Evolutionary conservation across 2,888 invertebrate species (phyloP), one percentile per base, ranked within the genome.

Genomic region (Pedicia rivosa): DNA sequence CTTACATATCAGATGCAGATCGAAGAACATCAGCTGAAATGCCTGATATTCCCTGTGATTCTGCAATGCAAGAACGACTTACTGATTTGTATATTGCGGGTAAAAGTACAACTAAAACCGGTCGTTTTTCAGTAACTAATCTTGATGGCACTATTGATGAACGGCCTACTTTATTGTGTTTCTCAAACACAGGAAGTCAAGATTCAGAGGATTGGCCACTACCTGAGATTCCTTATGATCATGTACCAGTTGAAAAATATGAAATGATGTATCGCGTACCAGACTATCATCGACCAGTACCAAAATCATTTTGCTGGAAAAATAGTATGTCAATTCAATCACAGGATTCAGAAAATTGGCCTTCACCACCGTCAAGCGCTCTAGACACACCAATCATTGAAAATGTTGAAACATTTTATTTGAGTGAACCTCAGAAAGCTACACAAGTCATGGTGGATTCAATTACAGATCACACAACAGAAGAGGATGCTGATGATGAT

Each of bases 41-140:
- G 71, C 83, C 83, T 0, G 83, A 83, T 47, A 75, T 83, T 47
- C 83, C 82, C 0, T 81, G 83, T 43, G 83, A 83, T 52, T 70
- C 75, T 40, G 64, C 68, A 3, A 57, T 59, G 3, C 57, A 57
- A 2, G 62, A 63, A 31, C 72, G 72, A 41, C 64, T 68, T 32
- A 65, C 70, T 32, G 65, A 67, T 54, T 64, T 68, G 62, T 72
- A 72, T 38, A 64, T 65, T 19, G 63, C 65, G 26, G 68, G 64
- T 46, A 67, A 64, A 35, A 69, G 66, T 29, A 52, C 59, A 3
- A 66, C 67, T 27, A 52, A 54, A 7, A 56, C 56, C 2, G 59
- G 59, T 1, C 54, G 59, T 36, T 55, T 55, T 41, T 56, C 54
- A 4, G 55, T 62, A 0, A 64, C 63, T 36, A 54, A 54, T 40